Base-by-base conservation (phyloP, 2,113 vertebrate genomes). In the Halcyon senegalensis region DNA sequence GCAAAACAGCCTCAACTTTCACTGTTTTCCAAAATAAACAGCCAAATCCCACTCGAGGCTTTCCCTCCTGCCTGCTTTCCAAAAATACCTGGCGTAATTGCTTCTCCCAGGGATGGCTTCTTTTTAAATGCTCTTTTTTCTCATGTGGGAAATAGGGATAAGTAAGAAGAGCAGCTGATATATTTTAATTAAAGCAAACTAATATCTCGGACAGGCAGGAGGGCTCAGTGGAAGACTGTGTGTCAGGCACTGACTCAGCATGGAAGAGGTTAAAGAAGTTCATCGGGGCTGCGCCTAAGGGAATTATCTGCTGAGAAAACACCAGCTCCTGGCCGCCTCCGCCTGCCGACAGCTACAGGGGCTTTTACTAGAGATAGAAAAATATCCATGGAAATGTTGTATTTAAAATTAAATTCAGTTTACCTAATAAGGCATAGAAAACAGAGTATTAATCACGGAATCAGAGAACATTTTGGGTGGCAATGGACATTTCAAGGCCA, bases 241-340 rank as follows among this genome's bases (percentile, higher is more conserved):
- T 3, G 4, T 13, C 64, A 50, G 64, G 59, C 79, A 33, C 39
- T 56, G 56, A 60, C 73, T 75, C 78, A 43, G 83, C 31, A 13
- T 3, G 23, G 76, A 95, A 89, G n/a, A 88, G 68, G 83, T 97
- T 88, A 93, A 89, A 75, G n/a, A 39, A 69, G 67, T 85, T 86
- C 80, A 94, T 7, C 2, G 0, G 35, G 14, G 70, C 46, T 66
- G 19, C 0, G 1, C 37, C 73, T 11, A 62, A 78, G 60, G 66
- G 92, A 87, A 95, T 87, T 82, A 81, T 16, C 78, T 0, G 0
- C 60, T 19, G 13, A 67, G 74, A 58, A 77, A 80, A 77, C 66
- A 51, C n/a, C 51, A 53, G 31, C 62, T 68, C 56, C 83, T 4
- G 28, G 9, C 46, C 35, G 5, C 51, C 50, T 78, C 33, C 10